phyloP scores from a whole-genome alignment of 2,888 invertebrate species.

The Sturmia bella region DNA sequence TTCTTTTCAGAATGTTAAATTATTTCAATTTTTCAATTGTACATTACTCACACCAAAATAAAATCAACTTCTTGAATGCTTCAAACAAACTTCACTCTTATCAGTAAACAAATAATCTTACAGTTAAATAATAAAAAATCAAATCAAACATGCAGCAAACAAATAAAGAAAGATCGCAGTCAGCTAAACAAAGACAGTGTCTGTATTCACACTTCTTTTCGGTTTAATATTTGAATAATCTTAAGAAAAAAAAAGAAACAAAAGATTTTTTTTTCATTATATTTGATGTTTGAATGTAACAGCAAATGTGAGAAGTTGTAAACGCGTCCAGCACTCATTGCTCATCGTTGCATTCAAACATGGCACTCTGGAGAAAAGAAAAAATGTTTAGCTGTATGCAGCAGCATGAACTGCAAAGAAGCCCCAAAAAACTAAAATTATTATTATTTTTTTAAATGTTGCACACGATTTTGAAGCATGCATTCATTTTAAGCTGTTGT shows the following conservation, averaged over 20 bases:
- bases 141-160: conserved; percentile 22
- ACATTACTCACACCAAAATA: conserved; percentile 4
- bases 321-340: conserved; percentile 49
- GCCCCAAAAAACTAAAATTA: neutral
- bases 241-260: neutral
- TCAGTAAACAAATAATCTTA: conserved; percentile 58
- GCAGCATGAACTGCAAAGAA: conserved; percentile 39
- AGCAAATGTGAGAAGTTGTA: conserved; percentile 53
- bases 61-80: conserved; percentile 54
- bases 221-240: conserved; percentile 18
- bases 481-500: conserved; percentile 34
- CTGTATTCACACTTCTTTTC: conserved; percentile 58
- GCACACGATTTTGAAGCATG: conserved; percentile 63
- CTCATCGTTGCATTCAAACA: conserved; percentile 54
- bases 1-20: too few species aligned
- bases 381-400: conserved; percentile 33
- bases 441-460: conserved; percentile 21
- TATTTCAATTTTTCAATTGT: neutral
- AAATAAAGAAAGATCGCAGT: conserved; percentile 30
- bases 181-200: conserved; percentile 60
- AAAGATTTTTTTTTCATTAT: neutral
- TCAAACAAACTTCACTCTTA: conserved; percentile 62
- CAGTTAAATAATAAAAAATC: conserved; percentile 5
- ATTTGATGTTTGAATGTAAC: conserved; percentile 10
- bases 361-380: conserved; percentile 39